Base-by-base conservation (phyloP, 2,113 vertebrate species). In the Hippocampus comes region DNA sequence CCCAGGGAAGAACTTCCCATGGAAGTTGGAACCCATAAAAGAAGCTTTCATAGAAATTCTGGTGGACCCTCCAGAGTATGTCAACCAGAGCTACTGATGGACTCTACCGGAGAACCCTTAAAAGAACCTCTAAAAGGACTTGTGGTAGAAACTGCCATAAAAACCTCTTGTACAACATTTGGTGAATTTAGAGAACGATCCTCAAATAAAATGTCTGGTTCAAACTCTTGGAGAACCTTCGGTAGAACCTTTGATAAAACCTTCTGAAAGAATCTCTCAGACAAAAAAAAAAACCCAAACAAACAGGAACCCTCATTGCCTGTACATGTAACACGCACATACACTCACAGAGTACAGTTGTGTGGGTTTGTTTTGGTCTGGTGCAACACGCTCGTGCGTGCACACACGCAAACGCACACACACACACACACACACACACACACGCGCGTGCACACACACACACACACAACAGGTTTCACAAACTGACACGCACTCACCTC, bases 401-500 rank as follows among this genome's bases (percentile, higher is more conserved):
- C 48, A 18, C 48, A 49, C 69, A 66, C 3, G 70, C 60, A 21
- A 55, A 53, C 51, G 12, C 68, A 73, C 27, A 64, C 23, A 46
- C 10, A 25, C 25, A 25, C 25, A 25, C 25, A 5, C 27, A 30
- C 25, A 25, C 25, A 25, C 25, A 25, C 25, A 25, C 25, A 25
- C 25, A 25, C 25, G 25, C 25, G 25, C n/a, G n/a, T n/a, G 1
- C 25, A 25, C 25, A 25, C 25, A 25, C 25, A 25, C 25, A 25
- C 25, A 25, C 25, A 25, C 25, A 76, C 23, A 80, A 74, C 77
- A 78, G 57, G 46, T 77, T 83, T 77, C 76, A 85, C 85, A 88
- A 82, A 81, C 84, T 89, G 76, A 82, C 77, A 43, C 85, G 87
- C 83, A 88, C 89, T 91, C 86, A 87, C 92, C 91, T 93, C 84